Percentiles rank a stretch among this genome's conserved stretches.
Evolutionary conservation across 2,888 invertebrate genomes (phyloP).

Genomic region (Boloria euphrosyne): DNA sequence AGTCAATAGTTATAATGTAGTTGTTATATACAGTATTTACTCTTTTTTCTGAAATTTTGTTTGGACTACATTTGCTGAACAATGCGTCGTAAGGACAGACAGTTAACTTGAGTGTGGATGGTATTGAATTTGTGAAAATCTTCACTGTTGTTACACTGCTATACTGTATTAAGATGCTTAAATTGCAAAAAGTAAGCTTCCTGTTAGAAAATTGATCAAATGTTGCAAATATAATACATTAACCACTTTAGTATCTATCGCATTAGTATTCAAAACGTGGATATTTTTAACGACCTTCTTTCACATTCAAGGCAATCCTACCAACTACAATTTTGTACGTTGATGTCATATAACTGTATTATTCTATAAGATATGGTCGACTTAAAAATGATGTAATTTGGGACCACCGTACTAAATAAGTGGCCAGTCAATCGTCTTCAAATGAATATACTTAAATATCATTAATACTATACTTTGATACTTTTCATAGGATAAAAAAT

Average conservation of each 20-base stretch:
- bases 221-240: conserved; percentile 1
- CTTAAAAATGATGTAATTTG: not conserved
- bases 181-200: not conserved
- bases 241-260: conserved; percentile 8
- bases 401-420: not conserved
- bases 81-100: too few species aligned
- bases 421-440: not conserved
- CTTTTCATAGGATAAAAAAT: too few species aligned
- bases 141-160: too few species aligned
- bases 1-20: too few species aligned
- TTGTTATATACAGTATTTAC: too few species aligned
- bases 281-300: conserved; percentile 59
- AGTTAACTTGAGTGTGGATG: too few species aligned
- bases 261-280: conserved; percentile 52
- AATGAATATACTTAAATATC: too few species aligned
- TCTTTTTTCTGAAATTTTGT: too few species aligned
- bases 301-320: conserved; percentile 56
- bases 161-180: too few species aligned
- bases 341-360: conserved; percentile 31
- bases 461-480: too few species aligned
- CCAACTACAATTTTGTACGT: conserved; percentile 36
- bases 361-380: conserved; percentile 13
- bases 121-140: too few species aligned
- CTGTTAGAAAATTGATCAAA: conserved; percentile 8
- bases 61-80: too few species aligned